Percentiles rank a stretch among this genome's conserved stretches.
Evolutionary conservation across 2,113 vertebrate genomes (phyloP).

Genomic region (Motacilla tschutschensis): DNA sequence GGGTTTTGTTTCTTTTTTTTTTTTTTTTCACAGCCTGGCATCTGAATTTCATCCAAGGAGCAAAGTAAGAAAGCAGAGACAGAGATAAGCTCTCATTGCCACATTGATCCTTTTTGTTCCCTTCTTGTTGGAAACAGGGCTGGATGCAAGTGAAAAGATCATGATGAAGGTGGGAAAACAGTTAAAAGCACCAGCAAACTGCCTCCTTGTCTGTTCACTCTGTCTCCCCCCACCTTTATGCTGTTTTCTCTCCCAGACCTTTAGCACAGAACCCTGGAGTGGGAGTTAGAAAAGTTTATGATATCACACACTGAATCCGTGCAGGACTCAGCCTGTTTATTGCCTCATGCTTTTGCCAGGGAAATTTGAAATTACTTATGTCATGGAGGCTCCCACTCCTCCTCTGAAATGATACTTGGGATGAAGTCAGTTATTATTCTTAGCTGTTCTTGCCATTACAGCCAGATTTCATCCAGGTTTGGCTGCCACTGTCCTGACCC

Average conservation of each 20-base stretch:
- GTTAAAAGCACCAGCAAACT: not conserved
- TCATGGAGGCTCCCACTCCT: not conserved
- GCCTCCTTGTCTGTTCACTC: not conserved
- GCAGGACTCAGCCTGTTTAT: not conserved
- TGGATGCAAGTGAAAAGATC: not conserved
- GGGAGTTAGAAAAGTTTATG: not conserved
- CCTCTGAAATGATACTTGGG: not conserved
- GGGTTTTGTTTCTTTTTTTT: not conserved
- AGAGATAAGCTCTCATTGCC: not conserved
- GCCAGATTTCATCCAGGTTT: not conserved
- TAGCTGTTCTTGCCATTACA: not conserved
- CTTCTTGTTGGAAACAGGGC: not conserved
- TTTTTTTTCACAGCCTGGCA: not conserved
- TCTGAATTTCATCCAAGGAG: not conserved
- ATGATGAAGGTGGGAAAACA: not conserved
- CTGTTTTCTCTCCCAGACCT: not conserved
- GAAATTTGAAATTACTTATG: not conserved
- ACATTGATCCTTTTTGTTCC: not conserved
- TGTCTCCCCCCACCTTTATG: not conserved
- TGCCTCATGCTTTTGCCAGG: not conserved
- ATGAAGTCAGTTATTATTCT: not conserved
- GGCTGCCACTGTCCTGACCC: not conserved
- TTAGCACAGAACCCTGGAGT: not conserved
- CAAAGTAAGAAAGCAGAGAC: not conserved
- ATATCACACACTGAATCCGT: not conserved